These are phyloP conservation scores for Campylomormyrus numenius DNA, from an alignment of 2,113 vertebrate species.

Conservation along the genomic window DNA sequence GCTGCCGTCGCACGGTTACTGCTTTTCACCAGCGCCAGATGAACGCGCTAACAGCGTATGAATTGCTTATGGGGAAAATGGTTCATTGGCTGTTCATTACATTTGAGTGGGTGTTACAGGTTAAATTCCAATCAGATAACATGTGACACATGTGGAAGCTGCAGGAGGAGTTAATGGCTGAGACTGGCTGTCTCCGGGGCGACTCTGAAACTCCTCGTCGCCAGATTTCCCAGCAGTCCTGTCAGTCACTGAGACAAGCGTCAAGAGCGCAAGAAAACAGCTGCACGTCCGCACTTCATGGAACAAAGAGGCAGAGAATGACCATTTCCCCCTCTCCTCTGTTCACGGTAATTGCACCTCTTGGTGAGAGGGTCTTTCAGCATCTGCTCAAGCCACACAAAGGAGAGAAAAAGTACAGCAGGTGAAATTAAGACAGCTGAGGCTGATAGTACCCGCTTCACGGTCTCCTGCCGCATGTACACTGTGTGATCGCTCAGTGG, in stretches of 20 bases:
- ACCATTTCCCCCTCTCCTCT: constrained; percentile 21
- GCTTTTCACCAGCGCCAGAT: background rate
- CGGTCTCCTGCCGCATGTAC: background rate
- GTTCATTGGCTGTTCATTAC: background rate
- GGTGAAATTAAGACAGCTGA: constrained; percentile 23
- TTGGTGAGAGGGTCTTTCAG: constrained; percentile 32
- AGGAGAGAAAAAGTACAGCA: constrained; percentile 34
- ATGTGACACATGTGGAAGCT: background rate
- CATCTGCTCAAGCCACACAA: constrained; percentile 21
- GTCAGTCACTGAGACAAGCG: constrained; percentile 35
- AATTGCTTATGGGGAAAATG: background rate
- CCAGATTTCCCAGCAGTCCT: constrained; percentile 25
- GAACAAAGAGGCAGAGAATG: constrained; percentile 13
- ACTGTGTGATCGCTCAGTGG: background rate
- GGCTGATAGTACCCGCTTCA: constrained; percentile 15
- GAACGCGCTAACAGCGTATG: background rate
- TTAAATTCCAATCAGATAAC: background rate
- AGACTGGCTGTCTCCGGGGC: background rate
- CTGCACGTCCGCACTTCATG: background rate
- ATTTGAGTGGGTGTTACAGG: background rate
- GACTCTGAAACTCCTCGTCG: constrained; percentile 24
- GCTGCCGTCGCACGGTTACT: background rate
- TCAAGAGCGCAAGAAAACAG: constrained; percentile 9
- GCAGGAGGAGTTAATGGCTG: background rate
- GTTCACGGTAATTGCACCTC: constrained; percentile 23